Conservation (phyloP, 2,888 invertebrate genomes). For the Sceliomorpha sp. region DNA sequence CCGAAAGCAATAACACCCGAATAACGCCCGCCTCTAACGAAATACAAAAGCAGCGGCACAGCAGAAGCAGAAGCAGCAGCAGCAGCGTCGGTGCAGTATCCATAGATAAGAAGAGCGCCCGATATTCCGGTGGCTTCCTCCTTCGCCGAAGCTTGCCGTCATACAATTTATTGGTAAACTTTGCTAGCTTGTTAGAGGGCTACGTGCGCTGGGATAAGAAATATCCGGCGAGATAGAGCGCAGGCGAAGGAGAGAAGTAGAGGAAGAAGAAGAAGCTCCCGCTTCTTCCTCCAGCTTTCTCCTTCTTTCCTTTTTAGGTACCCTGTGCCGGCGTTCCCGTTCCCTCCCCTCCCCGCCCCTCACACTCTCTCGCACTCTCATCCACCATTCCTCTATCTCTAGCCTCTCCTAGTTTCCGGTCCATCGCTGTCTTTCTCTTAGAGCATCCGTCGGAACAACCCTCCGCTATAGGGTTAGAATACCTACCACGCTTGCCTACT, state of each 20-base stretch:
- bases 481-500: constrained; percentile 71
- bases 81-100: constrained; percentile 16
- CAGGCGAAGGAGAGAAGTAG: no score
- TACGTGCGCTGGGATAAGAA: constrained; percentile 80
- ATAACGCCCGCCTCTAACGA: background rate
- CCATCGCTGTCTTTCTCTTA: constrained; percentile 56
- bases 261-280: constrained; percentile 13
- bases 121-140: constrained; percentile 72
- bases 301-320: constrained; percentile 25
- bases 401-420: constrained; percentile 36
- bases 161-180: constrained; percentile 81
- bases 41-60: constrained; percentile 32
- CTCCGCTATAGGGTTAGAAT: constrained; percentile 69
- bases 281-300: constrained; percentile 20
- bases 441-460: constrained; percentile 58
- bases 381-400: constrained; percentile 33
- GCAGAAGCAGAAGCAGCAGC: no score
- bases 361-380: constrained; percentile 15
- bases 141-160: constrained; percentile 68
- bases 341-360: constrained; percentile 25
- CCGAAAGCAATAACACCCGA: no score
- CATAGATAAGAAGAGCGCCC: constrained; percentile 33
- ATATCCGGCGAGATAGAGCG: constrained; percentile 66
- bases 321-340: no score
- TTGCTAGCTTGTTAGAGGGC: constrained; percentile 79